Conservation (phyloP, 2,888 invertebrate species). For the Heliconius hortense region DNA sequence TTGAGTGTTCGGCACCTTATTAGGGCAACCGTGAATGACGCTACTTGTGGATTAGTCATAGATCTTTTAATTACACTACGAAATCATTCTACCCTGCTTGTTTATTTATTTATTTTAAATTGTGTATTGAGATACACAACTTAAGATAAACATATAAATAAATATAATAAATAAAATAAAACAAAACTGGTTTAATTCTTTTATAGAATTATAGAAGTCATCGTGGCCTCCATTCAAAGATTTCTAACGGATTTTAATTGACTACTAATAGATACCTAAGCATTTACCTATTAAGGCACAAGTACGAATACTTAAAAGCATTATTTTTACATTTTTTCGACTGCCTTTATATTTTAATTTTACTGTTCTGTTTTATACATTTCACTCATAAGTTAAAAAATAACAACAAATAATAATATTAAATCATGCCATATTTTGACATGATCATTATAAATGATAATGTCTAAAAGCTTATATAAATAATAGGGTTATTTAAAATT, state of each 20-base stretch:
- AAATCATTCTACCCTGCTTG: neutral
- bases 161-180: too few relatives aligned
- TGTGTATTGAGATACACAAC: neutral
- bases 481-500: slow-evolving; percentile 7
- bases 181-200: too few relatives aligned
- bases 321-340: too few relatives aligned
- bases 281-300: neutral
- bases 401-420: neutral
- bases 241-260: neutral
- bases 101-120: neutral
- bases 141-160: too few relatives aligned
- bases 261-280: neutral
- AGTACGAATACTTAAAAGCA: neutral
- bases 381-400: neutral
- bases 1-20: slow-evolving; percentile 22
- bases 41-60: slow-evolving; percentile 29
- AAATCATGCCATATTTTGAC: neutral
- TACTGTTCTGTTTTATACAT: neutral
- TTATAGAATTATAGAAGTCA: too few relatives aligned
- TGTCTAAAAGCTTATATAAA: neutral
- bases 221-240: neutral
- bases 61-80: slow-evolving; percentile 4
- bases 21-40: slow-evolving; percentile 24
- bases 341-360: neutral
- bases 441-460: neutral